Evolutionary conservation across 2,888 invertebrate genomes (phyloP).

Genomic region (Lymantria dispar): DNA sequence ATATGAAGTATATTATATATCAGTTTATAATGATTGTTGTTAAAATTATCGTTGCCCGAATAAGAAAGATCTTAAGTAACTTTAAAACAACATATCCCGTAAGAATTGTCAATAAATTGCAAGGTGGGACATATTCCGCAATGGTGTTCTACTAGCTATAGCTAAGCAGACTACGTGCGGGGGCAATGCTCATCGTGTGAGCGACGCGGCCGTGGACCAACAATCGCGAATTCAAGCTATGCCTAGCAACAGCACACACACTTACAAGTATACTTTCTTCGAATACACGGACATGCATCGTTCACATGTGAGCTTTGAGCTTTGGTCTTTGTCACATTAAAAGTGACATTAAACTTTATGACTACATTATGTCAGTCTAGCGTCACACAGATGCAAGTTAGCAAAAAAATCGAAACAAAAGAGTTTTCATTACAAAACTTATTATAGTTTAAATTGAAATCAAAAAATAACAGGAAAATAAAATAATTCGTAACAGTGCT

Average conservation of each 20-base stretch:
- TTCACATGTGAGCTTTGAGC: conserved; percentile 49
- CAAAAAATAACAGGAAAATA: conserved; percentile 62
- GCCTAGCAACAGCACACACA: conserved; percentile 76
- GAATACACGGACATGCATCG: conserved; percentile 56
- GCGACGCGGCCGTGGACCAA: conserved; percentile 67
- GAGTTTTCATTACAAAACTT: background rate
- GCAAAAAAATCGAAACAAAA: conserved; percentile 33
- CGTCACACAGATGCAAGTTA: conserved; percentile 34
- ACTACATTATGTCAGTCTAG: conserved; percentile 19
- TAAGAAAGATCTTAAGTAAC: no score
- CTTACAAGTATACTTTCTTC: conserved; percentile 63
- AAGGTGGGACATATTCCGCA: conserved; percentile 34
- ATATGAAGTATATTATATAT: no score
- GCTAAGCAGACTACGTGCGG: conserved; percentile 46
- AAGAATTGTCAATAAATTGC: conserved; percentile 51
- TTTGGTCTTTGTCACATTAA: conserved; percentile 54
- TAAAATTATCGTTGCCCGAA: no score
- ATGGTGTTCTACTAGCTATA: conserved; percentile 16
- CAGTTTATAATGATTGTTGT: no score
- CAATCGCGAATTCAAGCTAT: conserved; percentile 76
- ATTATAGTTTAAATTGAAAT: conserved; percentile 54
- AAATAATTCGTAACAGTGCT: conserved; percentile 62
- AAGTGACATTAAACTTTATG: conserved; percentile 35
- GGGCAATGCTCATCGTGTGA: conserved; percentile 81
- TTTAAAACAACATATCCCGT: conserved; percentile 33